Evolutionary conservation across 2,888 invertebrate species (phyloP).

Genomic region (Torymus aiolomorphi): DNA sequence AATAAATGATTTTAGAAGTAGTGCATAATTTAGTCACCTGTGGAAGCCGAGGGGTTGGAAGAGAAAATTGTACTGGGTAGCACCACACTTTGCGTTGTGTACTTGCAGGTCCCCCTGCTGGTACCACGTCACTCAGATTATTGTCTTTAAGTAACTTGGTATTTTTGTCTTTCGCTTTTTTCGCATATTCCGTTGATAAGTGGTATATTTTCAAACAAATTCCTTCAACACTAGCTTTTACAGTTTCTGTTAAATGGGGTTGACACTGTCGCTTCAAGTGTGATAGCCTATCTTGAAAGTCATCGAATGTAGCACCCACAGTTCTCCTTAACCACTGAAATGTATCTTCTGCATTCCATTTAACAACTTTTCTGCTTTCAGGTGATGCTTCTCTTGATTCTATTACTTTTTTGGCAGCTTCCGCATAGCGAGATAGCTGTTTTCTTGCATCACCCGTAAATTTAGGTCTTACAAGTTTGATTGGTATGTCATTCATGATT

Average conservation of each 20-base stretch:
- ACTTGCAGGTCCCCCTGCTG: constrained; percentile 81
- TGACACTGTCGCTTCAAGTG: constrained; percentile 97
- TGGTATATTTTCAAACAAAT: constrained; percentile 96
- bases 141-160: constrained; percentile 90
- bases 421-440: constrained; percentile 94
- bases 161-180: constrained; percentile 92
- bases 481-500: constrained; percentile 98
- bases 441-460: constrained; percentile 97
- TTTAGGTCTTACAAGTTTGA: constrained; percentile 95
- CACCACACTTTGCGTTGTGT: constrained; percentile 94
- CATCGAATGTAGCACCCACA: constrained; percentile 94
- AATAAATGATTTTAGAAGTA: not conserved
- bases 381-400: constrained; percentile 94
- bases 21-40: constrained; percentile 69
- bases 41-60: constrained; percentile 90
- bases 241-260: constrained; percentile 95
- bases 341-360: constrained; percentile 99
- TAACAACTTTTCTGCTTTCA: constrained; percentile 96
- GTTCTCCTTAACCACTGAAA: constrained; percentile 96
- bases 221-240: constrained; percentile 95
- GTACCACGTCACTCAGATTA: constrained; percentile 81
- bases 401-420: constrained; percentile 97
- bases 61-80: constrained; percentile 93
- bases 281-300: constrained; percentile 89
- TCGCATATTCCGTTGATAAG: constrained; percentile 92